Evolutionary conservation across 2,113 vertebrate species (phyloP), one percentile per base, ranked within the genome.

Genomic region (Nycticorax nycticorax): DNA sequence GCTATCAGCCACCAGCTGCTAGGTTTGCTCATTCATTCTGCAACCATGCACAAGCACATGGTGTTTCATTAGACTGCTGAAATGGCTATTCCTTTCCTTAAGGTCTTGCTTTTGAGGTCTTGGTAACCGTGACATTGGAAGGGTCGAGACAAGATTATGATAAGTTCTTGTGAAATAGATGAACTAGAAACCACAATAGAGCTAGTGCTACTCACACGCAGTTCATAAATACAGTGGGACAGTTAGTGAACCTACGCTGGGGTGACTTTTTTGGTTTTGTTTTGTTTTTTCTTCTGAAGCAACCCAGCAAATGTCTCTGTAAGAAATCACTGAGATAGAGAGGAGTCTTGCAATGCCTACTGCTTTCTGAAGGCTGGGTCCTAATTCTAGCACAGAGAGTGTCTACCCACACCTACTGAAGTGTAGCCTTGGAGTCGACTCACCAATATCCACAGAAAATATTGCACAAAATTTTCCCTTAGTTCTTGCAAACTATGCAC

Each of bases 241-340:
- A 37, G 3, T 15, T 53, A 45, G 13, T 26, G 12, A 30, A 14
- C 12, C 50, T 80, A 79, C 48, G 23, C 41, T 18, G 8, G 6
- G 8, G 28, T 72, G 76, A 53, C 10, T 41, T 26, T 43, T 5
- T 17, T 15, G 10, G 15, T 17, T 47, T 64, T 14, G 21, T 6
- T 43, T 35, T 27, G 2, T 0, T 16, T 67, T 45, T 53, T 43
- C 7, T 41, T 69, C 32, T 71, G 28, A 62, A 88, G 30, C 26
- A 72, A 33, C 8, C 9, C 3, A 48, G 35, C 6, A 32, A 64
- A 62, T 2, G 0, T 9, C 15, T 33, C 20, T 37, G 4, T 21
- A 74, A 78, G 26, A 75, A 87, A 43, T 7, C 56, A n/a, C 11
- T 55, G 35, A 67, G 39, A 13, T 3, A 52, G 22, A 52, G 11